Conservation (phyloP, 2,797 vertebrate species). For the Hyperoplus immaculatus region DNA sequence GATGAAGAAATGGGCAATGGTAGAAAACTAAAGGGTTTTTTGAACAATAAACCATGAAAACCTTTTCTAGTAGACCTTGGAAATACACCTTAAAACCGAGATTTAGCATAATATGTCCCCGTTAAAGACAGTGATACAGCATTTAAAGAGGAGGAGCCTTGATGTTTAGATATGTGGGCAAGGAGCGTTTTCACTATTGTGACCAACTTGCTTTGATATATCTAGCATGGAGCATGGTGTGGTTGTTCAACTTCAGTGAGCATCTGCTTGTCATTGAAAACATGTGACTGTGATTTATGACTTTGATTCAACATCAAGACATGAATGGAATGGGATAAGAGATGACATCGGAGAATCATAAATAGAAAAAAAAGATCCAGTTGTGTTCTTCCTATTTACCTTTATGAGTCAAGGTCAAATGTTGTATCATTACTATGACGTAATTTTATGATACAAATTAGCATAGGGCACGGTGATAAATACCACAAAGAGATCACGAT, state of each 20-base stretch:
- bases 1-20: too few relatives aligned
- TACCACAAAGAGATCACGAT: conserved; percentile 33
- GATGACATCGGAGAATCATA: conserved; percentile 50
- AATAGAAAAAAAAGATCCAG: conserved; percentile 21
- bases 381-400: conserved; percentile 28
- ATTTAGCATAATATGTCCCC: not conserved
- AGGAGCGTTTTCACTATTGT: conserved; percentile 51
- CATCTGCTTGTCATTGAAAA: conserved; percentile 74
- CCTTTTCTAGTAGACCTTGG: too few relatives aligned
- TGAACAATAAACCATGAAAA: too few relatives aligned
- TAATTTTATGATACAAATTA: conserved; percentile 34
- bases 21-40: too few relatives aligned
- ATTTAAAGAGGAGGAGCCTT: not conserved
- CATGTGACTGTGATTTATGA: conserved; percentile 72
- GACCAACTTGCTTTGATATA: conserved; percentile 53
- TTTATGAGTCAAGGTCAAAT: conserved; percentile 24
- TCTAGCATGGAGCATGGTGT: conserved; percentile 37
- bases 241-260: conserved; percentile 58
- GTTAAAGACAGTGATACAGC: conserved; percentile 28
- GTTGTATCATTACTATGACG: conserved; percentile 24
- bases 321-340: conserved; percentile 39
- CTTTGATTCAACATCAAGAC: conserved; percentile 51
- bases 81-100: too few relatives aligned
- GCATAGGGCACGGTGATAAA: conserved; percentile 26
- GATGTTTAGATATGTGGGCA: conserved; percentile 40